Evolutionary conservation across 2,797 vertebrate genomes (phyloP).

Genomic region (Labeo calbasu): DNA sequence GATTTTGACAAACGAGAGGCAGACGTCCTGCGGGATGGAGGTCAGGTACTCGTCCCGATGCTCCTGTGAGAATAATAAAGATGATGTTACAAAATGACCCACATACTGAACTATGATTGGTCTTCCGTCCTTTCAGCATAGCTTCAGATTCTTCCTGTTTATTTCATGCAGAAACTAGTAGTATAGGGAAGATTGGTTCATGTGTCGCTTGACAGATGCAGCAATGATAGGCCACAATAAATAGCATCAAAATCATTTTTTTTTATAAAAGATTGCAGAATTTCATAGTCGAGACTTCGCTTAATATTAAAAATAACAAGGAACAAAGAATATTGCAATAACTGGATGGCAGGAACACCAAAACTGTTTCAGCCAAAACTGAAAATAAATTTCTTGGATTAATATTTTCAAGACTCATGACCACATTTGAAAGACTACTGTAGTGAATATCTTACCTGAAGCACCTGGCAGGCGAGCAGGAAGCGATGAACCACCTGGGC

Average conservation of each 20-base stretch:
- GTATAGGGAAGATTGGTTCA: not conserved
- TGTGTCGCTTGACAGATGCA: too few relatives aligned
- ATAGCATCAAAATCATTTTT: not conserved
- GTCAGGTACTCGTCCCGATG: conserved; percentile 90
- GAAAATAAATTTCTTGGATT: not conserved
- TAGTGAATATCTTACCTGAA: conserved; percentile 82
- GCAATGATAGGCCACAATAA: not conserved
- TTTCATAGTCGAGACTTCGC: too few relatives aligned
- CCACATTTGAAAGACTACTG: not conserved
- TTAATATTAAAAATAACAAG: too few relatives aligned
- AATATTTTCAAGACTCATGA: not conserved
- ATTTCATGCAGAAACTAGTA: not conserved
- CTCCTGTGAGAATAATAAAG: conserved; percentile 77
- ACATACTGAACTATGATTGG: not conserved
- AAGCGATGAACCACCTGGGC: conserved; percentile 92
- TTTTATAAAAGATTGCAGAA: not conserved
- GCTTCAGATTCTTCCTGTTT: not conserved
- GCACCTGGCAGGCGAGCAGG: conserved; percentile 92
- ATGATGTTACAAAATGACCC: not conserved
- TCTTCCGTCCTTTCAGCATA: not conserved
- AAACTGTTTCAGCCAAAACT: not conserved
- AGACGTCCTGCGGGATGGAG: conserved; percentile 91
- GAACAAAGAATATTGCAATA: not conserved
- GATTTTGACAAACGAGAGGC: conserved; percentile 95
- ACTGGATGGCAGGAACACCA: not conserved